Evolutionary conservation across 2,888 invertebrate genomes (phyloP), one percentile per base, ranked within the genome.

Genomic region (Pemphredon lugubris): DNA sequence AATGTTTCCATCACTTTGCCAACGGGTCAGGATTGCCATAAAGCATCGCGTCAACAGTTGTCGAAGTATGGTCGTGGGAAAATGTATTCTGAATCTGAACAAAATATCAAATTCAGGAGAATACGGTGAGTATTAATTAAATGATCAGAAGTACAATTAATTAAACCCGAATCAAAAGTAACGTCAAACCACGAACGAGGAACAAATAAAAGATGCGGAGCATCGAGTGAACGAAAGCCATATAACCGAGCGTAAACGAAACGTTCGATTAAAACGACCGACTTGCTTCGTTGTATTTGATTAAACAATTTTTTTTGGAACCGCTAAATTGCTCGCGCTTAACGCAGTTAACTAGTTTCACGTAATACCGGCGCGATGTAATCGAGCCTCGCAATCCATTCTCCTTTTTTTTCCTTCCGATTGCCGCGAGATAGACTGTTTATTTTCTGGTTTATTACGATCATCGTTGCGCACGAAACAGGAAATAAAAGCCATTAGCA

Each of bases 1-100:
- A 89, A 92, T 94, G 90, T 97, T 95, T 88, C 97, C 97, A 0
- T 95, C 96, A 0, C 89, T 96, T 47, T 94, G 94, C 74, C 94
- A 95, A 79, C 91, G 94, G 0, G 92, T 97, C 37, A 92, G 93
- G 68, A 91, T 97, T 1, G 93, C 95, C 50, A 87, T 95, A 50
- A 88, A 88, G 66, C 80, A 85, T 39, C 83, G 83, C 34, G 61
- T 83, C 37, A 72, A 83, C 45, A 75, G 79, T 20, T 75, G 79
- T 13, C 85, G 87, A 18, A 90, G 90, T n/a, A 87, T 92, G 47
- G n/a, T n/a, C n/a, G 90, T 92, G 20, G 92, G 93, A 2, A 91
- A 91, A 0, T 91, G 92, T 76, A 91, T 92, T 79, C 86, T 94
- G 16, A 92, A 93, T 81, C 87, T 94, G 30, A 90, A 90, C 40